Evolutionary conservation across 37 sponge, comb jelly and placozoan genomes (phyloP).

Genomic region (Ephydatia muelleri): DNA sequence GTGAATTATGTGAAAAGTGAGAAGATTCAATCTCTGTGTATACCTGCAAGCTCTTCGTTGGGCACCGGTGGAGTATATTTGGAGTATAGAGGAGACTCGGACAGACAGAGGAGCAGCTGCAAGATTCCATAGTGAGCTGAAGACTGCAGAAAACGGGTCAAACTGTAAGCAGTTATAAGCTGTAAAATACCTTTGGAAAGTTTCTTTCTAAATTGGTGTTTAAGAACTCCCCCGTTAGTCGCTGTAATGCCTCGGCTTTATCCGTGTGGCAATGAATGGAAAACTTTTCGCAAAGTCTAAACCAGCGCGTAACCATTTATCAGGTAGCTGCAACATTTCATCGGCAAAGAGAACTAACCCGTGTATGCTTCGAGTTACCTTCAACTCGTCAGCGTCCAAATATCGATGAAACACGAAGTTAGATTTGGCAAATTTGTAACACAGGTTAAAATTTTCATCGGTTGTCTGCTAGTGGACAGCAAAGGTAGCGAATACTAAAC

Average conservation of each 20-base stretch:
- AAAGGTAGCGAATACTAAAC: neutral
- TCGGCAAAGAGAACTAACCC: conserved; percentile 32
- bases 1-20: neutral
- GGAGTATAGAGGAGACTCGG: conserved; percentile 35
- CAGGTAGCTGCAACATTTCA: neutral
- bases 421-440: conserved; percentile 56
- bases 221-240: conserved; percentile 34
- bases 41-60: neutral
- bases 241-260: conserved; percentile 46
- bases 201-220: conserved; percentile 2
- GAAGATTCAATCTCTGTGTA: neutral
- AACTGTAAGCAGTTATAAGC: neutral
- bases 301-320: neutral
- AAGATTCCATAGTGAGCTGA: conserved; percentile 60
- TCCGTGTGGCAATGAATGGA: conserved; percentile 46
- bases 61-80: conserved; percentile 3
- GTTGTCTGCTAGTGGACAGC: conserved; percentile 8
- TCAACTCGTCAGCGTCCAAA: conserved; percentile 50
- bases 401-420: conserved; percentile 72
- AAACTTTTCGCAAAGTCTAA: conserved; percentile 60
- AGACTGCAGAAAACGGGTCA: conserved; percentile 9
- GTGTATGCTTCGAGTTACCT: conserved; percentile 33
- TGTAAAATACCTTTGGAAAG: conserved; percentile 23
- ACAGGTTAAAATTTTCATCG: conserved; percentile 59
- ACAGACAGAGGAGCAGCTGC: conserved; percentile 48